A percentile compares a stretch with the other conserved stretches of the same genome.
Conservation (phyloP, 1,140 invertebrate genomes). For the Drosophila ercepeae region DNA sequence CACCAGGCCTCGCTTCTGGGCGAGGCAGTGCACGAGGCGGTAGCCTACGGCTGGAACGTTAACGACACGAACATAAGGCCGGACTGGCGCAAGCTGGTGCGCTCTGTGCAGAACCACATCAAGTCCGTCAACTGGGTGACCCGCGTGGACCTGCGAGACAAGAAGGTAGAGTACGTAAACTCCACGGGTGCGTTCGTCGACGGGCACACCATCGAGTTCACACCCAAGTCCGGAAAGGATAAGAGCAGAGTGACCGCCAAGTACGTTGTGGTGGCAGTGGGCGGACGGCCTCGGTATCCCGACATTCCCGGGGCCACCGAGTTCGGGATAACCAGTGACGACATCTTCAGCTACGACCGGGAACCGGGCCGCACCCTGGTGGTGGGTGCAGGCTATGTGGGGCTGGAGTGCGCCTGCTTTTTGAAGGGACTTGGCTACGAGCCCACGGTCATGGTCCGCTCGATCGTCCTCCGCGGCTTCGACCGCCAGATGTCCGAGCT, state of each 20-base stretch:
- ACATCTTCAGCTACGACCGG: slow-evolving; percentile 95
- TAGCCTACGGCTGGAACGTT: slow-evolving; percentile 92
- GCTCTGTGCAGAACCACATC: slow-evolving; percentile 93
- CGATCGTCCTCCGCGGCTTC: slow-evolving; percentile 98
- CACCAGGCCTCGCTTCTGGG: slow-evolving; percentile 96
- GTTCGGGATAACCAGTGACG: slow-evolving; percentile 97
- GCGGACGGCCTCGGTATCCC: slow-evolving; percentile 93
- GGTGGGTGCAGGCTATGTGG: slow-evolving; percentile 97
- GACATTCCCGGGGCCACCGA: slow-evolving; percentile 95
- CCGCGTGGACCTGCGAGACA: slow-evolving; percentile 92
- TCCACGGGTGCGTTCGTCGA: slow-evolving; percentile 93
- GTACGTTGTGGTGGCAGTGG: slow-evolving; percentile 95
- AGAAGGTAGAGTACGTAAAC: slow-evolving; percentile 97
- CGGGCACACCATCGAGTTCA: slow-evolving; percentile 89
- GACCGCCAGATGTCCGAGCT: slow-evolving; percentile 98
- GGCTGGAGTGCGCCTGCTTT: slow-evolving; percentile 98
- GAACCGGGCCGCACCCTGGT: slow-evolving; percentile 97
- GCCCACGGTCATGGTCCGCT: slow-evolving; percentile 95
- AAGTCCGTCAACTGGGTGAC: slow-evolving; percentile 97
- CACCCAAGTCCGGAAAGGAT: slow-evolving; percentile 89
- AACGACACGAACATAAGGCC: slow-evolving; percentile 88
- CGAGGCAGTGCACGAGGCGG: slow-evolving; percentile 91
- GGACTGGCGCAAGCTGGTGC: slow-evolving; percentile 89
- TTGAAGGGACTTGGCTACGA: slow-evolving; percentile 94
- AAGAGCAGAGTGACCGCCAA: slow-evolving; percentile 91